Conservation (phyloP, 2,888 invertebrate species). For the Amblyjoppa proteus region DNA sequence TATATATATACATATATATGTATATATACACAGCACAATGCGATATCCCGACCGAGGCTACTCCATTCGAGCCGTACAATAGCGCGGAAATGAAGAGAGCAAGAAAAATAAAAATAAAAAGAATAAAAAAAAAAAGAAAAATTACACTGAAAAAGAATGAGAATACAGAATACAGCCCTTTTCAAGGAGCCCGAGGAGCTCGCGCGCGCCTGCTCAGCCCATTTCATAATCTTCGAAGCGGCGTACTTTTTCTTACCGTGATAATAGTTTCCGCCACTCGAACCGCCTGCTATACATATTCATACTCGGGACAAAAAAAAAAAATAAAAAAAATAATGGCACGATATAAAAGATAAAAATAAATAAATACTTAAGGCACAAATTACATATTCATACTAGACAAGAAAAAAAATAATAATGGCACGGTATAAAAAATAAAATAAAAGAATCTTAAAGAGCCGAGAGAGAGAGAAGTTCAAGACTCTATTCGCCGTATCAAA, state of each 20-base stretch:
- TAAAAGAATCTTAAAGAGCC: background rate
- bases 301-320: conserved; percentile 12
- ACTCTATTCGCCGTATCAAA: conserved; percentile 27
- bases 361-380: background rate
- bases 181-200: conserved; percentile 58
- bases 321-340: conserved; percentile 7
- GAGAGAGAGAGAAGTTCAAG: conserved; percentile 34
- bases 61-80: conserved; percentile 29
- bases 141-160: conserved; percentile 48
- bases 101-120: conserved; percentile 9
- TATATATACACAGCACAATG: background rate
- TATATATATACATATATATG: background rate
- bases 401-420: conserved; percentile 10
- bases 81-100: background rate
- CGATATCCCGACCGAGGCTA: conserved; percentile 18
- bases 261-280: conserved; percentile 48
- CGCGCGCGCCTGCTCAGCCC: conserved; percentile 41
- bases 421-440: background rate
- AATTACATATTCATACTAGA: background rate
- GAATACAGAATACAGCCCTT: conserved; percentile 49
- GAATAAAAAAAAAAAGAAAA: conserved; percentile 21
- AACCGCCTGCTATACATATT: conserved; percentile 41
- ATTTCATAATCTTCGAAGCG: conserved; percentile 50
- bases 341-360: background rate
- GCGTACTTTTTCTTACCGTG: conserved; percentile 37